Conservation (phyloP, 2,797 vertebrate species). For the Synaphobranchus kaupii region DNA sequence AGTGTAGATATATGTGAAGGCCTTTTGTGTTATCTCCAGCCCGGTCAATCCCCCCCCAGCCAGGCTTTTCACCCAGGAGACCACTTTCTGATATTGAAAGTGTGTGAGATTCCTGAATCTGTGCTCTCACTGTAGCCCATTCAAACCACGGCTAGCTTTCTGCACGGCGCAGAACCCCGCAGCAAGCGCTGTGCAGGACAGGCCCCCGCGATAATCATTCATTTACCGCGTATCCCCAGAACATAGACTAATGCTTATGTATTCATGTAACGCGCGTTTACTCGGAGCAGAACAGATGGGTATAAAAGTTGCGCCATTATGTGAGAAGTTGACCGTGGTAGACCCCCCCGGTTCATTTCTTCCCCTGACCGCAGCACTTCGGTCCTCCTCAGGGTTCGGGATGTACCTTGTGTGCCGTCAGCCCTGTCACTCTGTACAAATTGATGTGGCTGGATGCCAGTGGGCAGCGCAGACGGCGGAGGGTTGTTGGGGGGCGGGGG, state of each 20-base stretch:
- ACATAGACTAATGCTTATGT: background rate
- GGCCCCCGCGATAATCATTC: background rate
- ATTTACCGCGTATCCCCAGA: background rate
- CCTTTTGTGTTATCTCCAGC: slow-evolving; percentile 25
- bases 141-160: background rate
- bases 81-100: slow-evolving; percentile 20
- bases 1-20: slow-evolving; percentile 30
- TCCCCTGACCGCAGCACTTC: slow-evolving; percentile 47
- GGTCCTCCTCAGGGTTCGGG: slow-evolving; percentile 54
- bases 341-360: background rate
- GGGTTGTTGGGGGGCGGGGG: slow-evolving; percentile 53
- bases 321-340: background rate
- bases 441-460: slow-evolving; percentile 66
- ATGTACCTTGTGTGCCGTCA: background rate
- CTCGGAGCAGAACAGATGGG: background rate
- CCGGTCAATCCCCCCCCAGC: slow-evolving; percentile 6
- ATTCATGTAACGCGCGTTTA: background rate
- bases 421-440: slow-evolving; percentile 39
- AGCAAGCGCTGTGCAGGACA: background rate
- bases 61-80: slow-evolving; percentile 14
- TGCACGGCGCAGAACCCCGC: background rate
- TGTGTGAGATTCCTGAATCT: slow-evolving; percentile 13
- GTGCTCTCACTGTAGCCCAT: slow-evolving; percentile 10
- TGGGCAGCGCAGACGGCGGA: slow-evolving; percentile 59
- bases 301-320: background rate